A percentile compares a stretch with the other conserved stretches of the same genome.
phyloP scores from a whole-genome alignment of 2,797 vertebrate genomes.

The Liparis tanakae region DNA sequence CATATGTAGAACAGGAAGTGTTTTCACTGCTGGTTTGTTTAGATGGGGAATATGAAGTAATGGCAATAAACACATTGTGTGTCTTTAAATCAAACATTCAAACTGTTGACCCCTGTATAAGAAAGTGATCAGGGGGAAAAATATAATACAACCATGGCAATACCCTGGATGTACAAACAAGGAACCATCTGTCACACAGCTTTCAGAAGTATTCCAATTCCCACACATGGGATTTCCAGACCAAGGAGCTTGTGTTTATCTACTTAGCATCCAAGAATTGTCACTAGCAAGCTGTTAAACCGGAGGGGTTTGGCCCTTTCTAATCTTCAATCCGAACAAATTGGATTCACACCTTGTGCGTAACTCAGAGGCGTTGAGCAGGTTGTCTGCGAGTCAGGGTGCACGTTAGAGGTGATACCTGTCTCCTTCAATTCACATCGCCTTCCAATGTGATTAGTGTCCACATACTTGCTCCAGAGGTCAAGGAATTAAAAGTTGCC shows the following conservation, averaged over 20 bases:
- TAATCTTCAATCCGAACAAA: constrained; percentile 80
- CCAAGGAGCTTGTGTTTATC: constrained; percentile 80
- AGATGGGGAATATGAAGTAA: neutral
- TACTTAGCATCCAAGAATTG: constrained; percentile 80
- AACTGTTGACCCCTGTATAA: neutral
- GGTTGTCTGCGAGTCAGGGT: constrained; percentile 47
- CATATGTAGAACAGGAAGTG: neutral
- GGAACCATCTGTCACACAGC: constrained; percentile 73
- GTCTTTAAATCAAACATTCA: constrained; percentile 13
- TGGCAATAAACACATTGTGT: neutral
- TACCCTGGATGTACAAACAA: constrained; percentile 39
- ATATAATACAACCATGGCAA: constrained; percentile 11
- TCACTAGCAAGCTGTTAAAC: constrained; percentile 79
- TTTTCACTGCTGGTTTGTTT: neutral
- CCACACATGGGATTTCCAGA: constrained; percentile 72
- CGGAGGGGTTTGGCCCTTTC: constrained; percentile 56
- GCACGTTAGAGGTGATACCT: constrained; percentile 67
- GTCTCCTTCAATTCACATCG: constrained; percentile 59
- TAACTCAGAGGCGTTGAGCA: constrained; percentile 62
- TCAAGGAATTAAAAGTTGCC: constrained; percentile 19
- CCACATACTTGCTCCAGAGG: constrained; percentile 9
- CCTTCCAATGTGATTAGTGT: constrained; percentile 43
- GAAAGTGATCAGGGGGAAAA: constrained; percentile 15
- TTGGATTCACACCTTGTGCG: constrained; percentile 81
- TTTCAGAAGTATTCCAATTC: constrained; percentile 66